Evolutionary conservation across 2,797 vertebrate genomes (phyloP).

Genomic region (Platyrinchus mystaceus): DNA sequence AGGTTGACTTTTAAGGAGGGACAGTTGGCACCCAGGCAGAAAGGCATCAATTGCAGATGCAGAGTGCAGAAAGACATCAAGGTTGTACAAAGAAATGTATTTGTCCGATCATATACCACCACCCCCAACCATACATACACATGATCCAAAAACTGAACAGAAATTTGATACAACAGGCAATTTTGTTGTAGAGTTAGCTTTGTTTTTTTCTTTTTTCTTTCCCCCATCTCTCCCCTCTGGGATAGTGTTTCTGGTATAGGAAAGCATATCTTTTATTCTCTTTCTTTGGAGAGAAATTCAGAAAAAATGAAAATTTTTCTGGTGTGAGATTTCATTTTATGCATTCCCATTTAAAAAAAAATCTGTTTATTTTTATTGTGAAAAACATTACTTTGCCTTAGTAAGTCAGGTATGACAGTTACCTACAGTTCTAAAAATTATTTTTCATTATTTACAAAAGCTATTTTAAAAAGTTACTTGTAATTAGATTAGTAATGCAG

Average conservation of each 20-base stretch:
- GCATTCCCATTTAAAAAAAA: conserved; percentile 19
- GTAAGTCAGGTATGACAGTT: neutral
- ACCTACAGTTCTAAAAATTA: conserved; percentile 8
- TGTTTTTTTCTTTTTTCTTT: neutral
- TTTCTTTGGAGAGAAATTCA: neutral
- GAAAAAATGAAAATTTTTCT: neutral
- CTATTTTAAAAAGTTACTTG: conserved; percentile 36
- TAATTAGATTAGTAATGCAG: conserved; percentile 74
- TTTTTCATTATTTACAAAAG: conserved; percentile 53
- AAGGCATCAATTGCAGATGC: neutral
- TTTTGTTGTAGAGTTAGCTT: neutral
- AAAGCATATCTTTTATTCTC: neutral
- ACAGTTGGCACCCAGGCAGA: neutral
- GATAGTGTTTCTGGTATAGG: neutral
- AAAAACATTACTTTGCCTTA: conserved; percentile 29
- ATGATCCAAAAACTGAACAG: neutral
- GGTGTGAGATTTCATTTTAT: neutral
- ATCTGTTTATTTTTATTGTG: neutral
- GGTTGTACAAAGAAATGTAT: neutral
- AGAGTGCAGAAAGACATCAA: neutral
- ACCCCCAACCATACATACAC: neutral
- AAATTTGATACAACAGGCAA: neutral
- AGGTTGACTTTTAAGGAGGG: neutral
- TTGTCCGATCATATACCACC: neutral
- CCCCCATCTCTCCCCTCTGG: accelerated